Conservation (phyloP, 2,113 vertebrate genomes). For the Trinectes maculatus region DNA sequence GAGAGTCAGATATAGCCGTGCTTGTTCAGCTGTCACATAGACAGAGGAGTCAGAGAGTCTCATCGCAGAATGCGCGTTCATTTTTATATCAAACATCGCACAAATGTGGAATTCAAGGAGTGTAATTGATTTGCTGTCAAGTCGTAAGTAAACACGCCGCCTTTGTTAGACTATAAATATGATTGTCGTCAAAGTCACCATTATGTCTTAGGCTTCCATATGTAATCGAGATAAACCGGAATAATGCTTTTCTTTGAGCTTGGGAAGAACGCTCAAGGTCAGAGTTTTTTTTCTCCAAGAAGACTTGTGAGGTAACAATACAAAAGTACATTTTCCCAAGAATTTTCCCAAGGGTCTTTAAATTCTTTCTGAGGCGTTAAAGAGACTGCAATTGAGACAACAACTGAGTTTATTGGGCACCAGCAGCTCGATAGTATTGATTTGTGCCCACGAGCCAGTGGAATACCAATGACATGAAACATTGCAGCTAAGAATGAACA, state of each 20-base stretch:
- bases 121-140: conserved; percentile 26
- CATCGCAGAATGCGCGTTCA: not conserved
- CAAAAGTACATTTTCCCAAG: conserved; percentile 25
- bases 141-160: not conserved
- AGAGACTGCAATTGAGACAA: conserved; percentile 81
- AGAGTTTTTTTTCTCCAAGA: conserved; percentile 12
- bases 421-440: conserved; percentile 77
- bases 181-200: conserved; percentile 4
- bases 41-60: not conserved
- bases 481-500: conserved; percentile 61
- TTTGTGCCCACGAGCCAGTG: conserved; percentile 53
- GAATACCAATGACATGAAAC: conserved; percentile 79
- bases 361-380: conserved; percentile 63
- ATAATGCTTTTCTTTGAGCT: conserved; percentile 5
- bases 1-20: not conserved
- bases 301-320: not conserved
- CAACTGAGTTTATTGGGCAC: conserved; percentile 80
- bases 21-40: not conserved
- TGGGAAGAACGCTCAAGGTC: conserved; percentile 11
- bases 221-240: not conserved
- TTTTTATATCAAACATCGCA: not conserved
- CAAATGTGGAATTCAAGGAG: conserved; percentile 2
- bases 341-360: conserved; percentile 49
- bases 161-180: conserved; percentile 12
- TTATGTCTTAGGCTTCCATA: not conserved